These are phyloP conservation scores for Labeo calbasu DNA, from an alignment of 2,797 vertebrate genomes.

Conservation along the genomic window DNA sequence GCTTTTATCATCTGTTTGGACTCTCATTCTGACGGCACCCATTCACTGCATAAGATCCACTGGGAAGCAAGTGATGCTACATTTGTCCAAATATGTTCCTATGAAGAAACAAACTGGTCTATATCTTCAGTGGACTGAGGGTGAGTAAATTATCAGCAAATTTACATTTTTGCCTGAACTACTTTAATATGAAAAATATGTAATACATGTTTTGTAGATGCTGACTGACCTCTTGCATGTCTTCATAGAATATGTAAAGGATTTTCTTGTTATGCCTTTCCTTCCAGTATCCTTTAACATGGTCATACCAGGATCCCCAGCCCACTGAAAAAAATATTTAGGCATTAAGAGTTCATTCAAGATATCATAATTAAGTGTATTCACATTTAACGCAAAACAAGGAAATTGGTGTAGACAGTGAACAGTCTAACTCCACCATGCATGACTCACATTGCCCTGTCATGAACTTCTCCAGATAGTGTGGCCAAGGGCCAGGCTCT, in stretches of 20 bases:
- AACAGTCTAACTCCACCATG: background rate
- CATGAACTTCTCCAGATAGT: conserved; percentile 63
- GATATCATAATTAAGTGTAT: background rate
- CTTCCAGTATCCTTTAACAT: conserved; percentile 75
- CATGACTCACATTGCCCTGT: conserved; percentile 56
- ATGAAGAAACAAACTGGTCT: background rate
- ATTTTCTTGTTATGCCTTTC: conserved; percentile 65
- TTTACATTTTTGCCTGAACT: background rate
- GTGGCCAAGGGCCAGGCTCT: conserved; percentile 61
- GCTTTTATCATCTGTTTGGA: no score
- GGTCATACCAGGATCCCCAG: conserved; percentile 76
- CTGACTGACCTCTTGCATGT: conserved; percentile 70
- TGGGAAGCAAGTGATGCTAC: background rate
- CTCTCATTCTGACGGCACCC: no score
- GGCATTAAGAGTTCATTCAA: background rate
- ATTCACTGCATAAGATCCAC: no score
- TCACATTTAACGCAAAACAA: background rate
- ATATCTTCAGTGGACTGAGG: background rate
- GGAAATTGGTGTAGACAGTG: no score
- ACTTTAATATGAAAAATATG: background rate
- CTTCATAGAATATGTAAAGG: conserved; percentile 75
- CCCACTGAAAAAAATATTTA: conserved; percentile 63
- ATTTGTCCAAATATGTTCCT: background rate
- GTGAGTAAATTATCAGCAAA: background rate
- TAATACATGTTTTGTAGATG: background rate